Percentiles rank a stretch among this genome's conserved stretches.
Conservation (phyloP, 1,140 invertebrate genomes). For the Scaptomyza montana region DNA sequence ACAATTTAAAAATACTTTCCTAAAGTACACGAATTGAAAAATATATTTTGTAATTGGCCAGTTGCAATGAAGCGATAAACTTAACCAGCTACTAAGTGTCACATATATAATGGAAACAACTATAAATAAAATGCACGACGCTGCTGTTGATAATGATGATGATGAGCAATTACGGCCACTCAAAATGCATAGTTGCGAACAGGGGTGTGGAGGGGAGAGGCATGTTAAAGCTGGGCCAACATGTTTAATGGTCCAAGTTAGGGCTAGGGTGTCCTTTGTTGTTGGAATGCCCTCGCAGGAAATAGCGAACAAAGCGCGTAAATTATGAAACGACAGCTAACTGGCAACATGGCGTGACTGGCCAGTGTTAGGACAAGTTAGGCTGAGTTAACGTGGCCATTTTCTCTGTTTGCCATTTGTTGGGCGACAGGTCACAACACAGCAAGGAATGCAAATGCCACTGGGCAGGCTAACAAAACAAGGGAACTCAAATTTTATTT, state of each 20-base stretch:
- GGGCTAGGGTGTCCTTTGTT: neutral
- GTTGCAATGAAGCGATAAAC: slow-evolving; percentile 65
- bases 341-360: slow-evolving; percentile 73
- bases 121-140: slow-evolving; percentile 60
- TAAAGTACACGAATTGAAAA: slow-evolving; percentile 57
- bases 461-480: slow-evolving; percentile 28
- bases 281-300: slow-evolving; percentile 57
- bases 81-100: slow-evolving; percentile 42
- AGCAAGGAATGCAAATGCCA: slow-evolving; percentile 59
- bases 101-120: slow-evolving; percentile 46
- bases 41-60: slow-evolving; percentile 63
- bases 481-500: slow-evolving; percentile 76
- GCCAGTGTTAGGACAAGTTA: slow-evolving; percentile 60
- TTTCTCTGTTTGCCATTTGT: slow-evolving; percentile 5
- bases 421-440: slow-evolving; percentile 46
- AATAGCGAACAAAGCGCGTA: slow-evolving; percentile 78
- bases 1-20: slow-evolving; percentile 45
- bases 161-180: slow-evolving; percentile 69
- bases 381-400: slow-evolving; percentile 38
- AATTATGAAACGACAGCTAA: slow-evolving; percentile 79
- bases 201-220: neutral
- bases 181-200: slow-evolving; percentile 47
- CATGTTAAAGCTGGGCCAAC: slow-evolving; percentile 59
- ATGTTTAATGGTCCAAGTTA: slow-evolving; percentile 12
- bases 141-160: slow-evolving; percentile 30